Percentiles rank a stretch among this genome's conserved stretches.
Evolutionary conservation across 2,113 vertebrate genomes (phyloP).

Genomic region (Phaetusa simplex): DNA sequence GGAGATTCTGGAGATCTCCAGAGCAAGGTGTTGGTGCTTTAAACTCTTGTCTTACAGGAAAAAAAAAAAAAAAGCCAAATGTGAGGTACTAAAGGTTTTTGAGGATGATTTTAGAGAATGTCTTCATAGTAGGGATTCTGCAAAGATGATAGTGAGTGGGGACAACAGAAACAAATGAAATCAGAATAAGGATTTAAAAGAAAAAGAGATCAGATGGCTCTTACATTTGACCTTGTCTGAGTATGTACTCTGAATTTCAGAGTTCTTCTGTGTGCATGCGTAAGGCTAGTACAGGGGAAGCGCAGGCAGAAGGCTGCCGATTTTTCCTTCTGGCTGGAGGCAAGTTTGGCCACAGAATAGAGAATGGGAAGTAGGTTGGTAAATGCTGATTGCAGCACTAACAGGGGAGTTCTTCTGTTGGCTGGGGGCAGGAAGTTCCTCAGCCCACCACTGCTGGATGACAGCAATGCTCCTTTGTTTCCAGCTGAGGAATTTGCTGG

Average conservation of each 20-base stretch:
- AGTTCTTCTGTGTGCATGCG: background rate
- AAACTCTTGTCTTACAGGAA: background rate
- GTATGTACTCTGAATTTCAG: background rate
- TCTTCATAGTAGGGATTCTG: background rate
- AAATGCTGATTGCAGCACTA: background rate
- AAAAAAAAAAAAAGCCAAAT: too few relatives aligned
- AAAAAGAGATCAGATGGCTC: background rate
- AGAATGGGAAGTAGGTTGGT: background rate
- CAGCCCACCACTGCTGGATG: background rate
- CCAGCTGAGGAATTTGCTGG: constrained; percentile 31
- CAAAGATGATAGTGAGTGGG: background rate
- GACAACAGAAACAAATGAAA: background rate
- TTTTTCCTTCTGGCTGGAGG: background rate
- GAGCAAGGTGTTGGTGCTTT: background rate
- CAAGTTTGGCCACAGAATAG: background rate
- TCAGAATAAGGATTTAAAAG: background rate
- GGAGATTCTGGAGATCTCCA: background rate
- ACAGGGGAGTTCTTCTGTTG: background rate
- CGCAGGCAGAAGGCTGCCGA: background rate
- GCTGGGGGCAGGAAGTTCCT: constrained; percentile 5
- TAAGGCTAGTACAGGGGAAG: background rate
- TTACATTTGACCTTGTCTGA: background rate
- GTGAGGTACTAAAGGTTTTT: background rate
- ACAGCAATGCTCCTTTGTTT: constrained; percentile 10
- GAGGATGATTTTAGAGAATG: background rate